Percentiles rank a stretch among this genome's conserved stretches.
phyloP scores from a whole-genome alignment of 2,113 vertebrate genomes.

The Melanerpes aurifrons region DNA sequence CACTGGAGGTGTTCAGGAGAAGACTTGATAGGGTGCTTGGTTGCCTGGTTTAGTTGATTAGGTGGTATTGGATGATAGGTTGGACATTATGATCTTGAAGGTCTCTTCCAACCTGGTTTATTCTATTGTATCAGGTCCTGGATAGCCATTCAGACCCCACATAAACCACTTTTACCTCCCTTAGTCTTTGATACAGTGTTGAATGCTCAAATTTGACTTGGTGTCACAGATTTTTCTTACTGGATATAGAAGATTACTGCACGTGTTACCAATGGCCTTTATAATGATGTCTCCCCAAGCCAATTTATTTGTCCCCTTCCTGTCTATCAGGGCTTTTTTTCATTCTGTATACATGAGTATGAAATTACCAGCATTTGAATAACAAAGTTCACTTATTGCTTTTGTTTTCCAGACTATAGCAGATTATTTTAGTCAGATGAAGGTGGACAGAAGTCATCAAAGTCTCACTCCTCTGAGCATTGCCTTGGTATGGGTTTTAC shows the following conservation, averaged over 20 bases:
- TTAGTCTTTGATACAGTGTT: neutral
- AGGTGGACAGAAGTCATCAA: neutral
- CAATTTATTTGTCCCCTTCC: neutral
- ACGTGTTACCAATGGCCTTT: neutral
- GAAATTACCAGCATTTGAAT: neutral
- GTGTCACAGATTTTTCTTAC: neutral
- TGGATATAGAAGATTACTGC: neutral
- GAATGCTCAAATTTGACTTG: fast-evolving
- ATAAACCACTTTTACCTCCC: neutral
- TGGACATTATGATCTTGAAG: too few species aligned
- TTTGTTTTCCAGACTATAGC: neutral
- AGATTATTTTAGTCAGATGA: neutral
- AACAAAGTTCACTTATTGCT: fast-evolving
- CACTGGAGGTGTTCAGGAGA: too few species aligned
- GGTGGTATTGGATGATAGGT: too few species aligned
- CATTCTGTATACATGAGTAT: neutral
- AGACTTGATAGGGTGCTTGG: too few species aligned
- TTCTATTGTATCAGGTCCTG: neutral
- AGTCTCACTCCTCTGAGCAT: neutral
- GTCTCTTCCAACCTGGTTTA: too few species aligned
- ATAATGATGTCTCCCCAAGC: neutral
- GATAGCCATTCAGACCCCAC: neutral
- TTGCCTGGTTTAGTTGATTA: too few species aligned
- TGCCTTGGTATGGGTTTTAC: neutral
- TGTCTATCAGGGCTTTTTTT: neutral